These are phyloP conservation scores for Aporophyla nigra DNA, from an alignment of 2,888 invertebrate species.

Conservation along the genomic window DNA sequence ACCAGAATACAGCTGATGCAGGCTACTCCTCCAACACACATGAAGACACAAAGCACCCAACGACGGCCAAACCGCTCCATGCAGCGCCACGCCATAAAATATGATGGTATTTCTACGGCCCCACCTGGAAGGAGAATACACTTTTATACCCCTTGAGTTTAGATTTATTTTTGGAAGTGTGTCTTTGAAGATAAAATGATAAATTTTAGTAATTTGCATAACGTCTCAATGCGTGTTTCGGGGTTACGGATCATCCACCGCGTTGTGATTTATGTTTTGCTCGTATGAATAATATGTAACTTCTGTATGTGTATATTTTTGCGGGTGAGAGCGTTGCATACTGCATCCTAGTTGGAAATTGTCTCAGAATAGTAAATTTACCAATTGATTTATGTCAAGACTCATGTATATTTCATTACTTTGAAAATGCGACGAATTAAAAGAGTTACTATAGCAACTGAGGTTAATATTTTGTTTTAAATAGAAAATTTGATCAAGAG, in stretches of 20 bases:
- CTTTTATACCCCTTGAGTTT: not conserved
- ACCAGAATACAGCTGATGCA: constrained; percentile 92
- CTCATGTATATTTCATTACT: not conserved
- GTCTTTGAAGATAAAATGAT: not conserved
- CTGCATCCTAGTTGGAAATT: not conserved
- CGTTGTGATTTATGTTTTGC: not conserved
- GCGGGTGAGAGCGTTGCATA: not conserved
- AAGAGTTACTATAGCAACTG: too few relatives aligned
- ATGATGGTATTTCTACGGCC: constrained; percentile 92
- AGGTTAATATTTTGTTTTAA: not conserved
- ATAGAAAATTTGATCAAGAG: not conserved
- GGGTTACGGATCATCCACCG: not conserved
- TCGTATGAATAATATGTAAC: not conserved
- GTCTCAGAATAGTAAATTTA: not conserved
- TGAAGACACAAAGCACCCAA: constrained; percentile 92
- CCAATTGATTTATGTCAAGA: not conserved
- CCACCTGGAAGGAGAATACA: constrained; percentile 82
- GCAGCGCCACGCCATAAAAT: constrained; percentile 92
- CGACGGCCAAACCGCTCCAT: constrained; percentile 92
- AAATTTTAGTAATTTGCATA: not conserved
- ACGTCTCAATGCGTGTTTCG: too few relatives aligned
- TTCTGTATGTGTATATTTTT: not conserved
- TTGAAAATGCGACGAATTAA: not conserved
- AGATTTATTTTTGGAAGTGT: not conserved
- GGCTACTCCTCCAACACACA: constrained; percentile 92